A percentile compares a stretch with the other conserved stretches of the same genome.
phyloP scores from a whole-genome alignment of 2,888 invertebrate genomes.

The Oligia fasciuncula region DNA sequence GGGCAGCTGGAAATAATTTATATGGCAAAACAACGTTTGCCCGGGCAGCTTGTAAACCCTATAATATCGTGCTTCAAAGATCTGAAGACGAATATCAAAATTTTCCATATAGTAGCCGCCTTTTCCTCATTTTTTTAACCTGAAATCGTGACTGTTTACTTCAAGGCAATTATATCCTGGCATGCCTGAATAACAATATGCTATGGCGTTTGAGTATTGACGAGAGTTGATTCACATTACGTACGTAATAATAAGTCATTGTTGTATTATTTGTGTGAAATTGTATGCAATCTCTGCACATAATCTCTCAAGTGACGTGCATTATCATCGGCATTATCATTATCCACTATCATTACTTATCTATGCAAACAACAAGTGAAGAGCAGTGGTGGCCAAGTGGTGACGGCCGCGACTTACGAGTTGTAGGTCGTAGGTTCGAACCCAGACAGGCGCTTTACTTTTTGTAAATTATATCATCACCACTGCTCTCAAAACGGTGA shows the following conservation, averaged over 20 bases:
- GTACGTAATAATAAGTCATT: no score
- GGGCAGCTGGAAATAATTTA: no score
- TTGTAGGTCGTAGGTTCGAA: no score
- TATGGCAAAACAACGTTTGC: no score
- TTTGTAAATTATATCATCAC: no score
- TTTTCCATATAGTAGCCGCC: neutral
- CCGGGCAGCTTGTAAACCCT: no score
- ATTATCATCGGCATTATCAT: slow-evolving; percentile 13
- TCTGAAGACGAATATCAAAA: neutral
- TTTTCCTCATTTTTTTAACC: neutral
- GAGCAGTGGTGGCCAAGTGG: no score
- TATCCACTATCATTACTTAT: neutral
- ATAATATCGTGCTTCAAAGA: neutral
- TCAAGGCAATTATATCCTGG: neutral
- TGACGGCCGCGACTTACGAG: no score
- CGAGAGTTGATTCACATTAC: no score
- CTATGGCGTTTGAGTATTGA: neutral
- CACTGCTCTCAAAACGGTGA: no score
- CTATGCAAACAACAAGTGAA: no score
- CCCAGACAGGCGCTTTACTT: no score
- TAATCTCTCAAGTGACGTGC: slow-evolving; percentile 32
- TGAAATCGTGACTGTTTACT: neutral
- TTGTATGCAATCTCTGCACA: slow-evolving; percentile 11
- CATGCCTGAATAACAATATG: neutral
- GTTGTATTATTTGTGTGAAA: slow-evolving; percentile 15